Percentiles rank a stretch among this genome's conserved stretches.
Conservation (phyloP, 2,888 invertebrate species). For the Archaeoteleia sp. region DNA sequence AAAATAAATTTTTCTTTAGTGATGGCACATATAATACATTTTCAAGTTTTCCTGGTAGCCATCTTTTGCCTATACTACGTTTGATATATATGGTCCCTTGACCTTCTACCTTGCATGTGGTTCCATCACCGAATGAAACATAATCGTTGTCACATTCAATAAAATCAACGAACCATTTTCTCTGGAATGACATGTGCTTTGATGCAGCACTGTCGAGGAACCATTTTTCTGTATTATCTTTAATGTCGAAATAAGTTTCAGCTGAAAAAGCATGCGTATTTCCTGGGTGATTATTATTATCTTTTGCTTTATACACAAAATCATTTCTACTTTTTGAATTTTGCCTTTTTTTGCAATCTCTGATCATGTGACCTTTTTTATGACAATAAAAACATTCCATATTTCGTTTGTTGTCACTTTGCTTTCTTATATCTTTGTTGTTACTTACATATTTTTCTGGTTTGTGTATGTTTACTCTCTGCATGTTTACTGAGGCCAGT, state of each 20-base stretch:
- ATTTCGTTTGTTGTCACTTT: constrained; percentile 4
- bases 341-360: constrained; percentile 15
- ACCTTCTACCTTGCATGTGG: constrained; percentile 13
- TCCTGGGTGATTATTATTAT: not conserved
- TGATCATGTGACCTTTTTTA: constrained; percentile 29
- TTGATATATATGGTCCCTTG: constrained; percentile 14
- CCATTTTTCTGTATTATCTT: constrained; percentile 10
- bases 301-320: too few relatives aligned
- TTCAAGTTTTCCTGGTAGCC: constrained; percentile 17
- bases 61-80: constrained; percentile 7
- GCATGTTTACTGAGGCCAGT: constrained; percentile 10
- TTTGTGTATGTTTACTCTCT: not conserved
- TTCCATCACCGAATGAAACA: constrained; percentile 18
- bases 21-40: constrained; percentile 20
- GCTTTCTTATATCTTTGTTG: not conserved
- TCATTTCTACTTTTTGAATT: not conserved
- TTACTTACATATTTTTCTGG: not conserved
- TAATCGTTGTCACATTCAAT: constrained; percentile 2
- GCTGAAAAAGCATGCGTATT: constrained; percentile 17
- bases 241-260: constrained; percentile 3
- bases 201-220: constrained; percentile 20
- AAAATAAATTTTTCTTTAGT: constrained; percentile 16
- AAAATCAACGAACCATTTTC: constrained; percentile 25
- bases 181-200: constrained; percentile 19
- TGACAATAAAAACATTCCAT: constrained; percentile 30